Evolutionary conservation across 2,113 vertebrate genomes (phyloP).

Genomic region (Cathartes aura): DNA sequence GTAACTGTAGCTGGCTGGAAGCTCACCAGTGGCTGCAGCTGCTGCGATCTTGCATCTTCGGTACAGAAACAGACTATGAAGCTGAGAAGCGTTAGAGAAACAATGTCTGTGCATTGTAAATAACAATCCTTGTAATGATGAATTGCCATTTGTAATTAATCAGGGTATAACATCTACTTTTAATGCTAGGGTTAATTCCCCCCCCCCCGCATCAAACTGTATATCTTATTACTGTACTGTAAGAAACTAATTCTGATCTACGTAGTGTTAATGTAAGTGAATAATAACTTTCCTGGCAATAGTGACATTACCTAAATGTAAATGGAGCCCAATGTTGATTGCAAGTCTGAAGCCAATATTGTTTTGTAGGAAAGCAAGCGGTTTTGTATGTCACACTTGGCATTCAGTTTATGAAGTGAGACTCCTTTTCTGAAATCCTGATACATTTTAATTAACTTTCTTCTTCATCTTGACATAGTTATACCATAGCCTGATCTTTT

Average conservation of each 20-base stretch:
- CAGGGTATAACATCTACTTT: background rate
- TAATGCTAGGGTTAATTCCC: background rate
- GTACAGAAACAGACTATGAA: background rate
- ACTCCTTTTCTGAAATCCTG: background rate
- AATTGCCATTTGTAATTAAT: background rate
- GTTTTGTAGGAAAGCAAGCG: background rate
- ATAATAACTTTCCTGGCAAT: background rate
- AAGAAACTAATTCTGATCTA: background rate
- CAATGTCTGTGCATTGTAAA: rapidly evolving
- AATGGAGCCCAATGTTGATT: background rate
- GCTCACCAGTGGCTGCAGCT: background rate
- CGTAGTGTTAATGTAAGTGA: background rate
- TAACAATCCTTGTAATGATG: background rate
- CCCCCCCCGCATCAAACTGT: background rate
- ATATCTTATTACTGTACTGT: background rate
- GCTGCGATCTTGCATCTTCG: background rate
- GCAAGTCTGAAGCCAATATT: background rate
- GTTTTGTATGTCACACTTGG: background rate
- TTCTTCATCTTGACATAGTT: background rate
- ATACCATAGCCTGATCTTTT: background rate
- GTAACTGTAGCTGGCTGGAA: background rate
- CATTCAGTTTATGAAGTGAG: background rate
- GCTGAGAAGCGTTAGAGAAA: background rate
- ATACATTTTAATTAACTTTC: slow-evolving; percentile 1
- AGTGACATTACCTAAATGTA: background rate